Conservation (phyloP, 1,140 invertebrate genomes). For the Caenorhabditis brenneri region DNA sequence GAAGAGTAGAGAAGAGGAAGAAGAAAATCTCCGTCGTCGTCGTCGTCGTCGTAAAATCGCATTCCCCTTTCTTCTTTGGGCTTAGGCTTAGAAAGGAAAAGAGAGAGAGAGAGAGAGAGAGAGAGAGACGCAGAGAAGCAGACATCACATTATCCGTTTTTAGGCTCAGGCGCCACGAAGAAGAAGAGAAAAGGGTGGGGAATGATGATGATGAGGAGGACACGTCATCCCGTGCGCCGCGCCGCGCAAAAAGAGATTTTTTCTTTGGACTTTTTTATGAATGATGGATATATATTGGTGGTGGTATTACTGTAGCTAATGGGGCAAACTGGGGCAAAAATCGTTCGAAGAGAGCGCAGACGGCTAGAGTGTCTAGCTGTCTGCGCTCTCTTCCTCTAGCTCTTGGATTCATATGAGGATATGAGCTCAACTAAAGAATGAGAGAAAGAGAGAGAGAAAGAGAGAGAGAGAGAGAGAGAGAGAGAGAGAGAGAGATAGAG, state of each 20-base stretch:
- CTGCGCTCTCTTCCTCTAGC: no score
- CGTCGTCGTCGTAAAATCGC: conserved; percentile 1
- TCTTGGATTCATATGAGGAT: no score
- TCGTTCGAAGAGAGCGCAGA: no score
- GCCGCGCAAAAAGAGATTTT: not conserved
- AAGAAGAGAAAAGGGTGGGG: not conserved
- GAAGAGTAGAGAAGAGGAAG: conserved; percentile 9
- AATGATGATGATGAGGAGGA: not conserved
- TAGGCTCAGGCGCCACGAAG: not conserved
- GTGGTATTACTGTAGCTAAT: no score
- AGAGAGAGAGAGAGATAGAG: no score
- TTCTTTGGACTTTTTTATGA: no score
- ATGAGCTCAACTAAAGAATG: no score
- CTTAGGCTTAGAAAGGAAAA: not conserved
- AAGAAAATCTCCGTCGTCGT: conserved; percentile 1
- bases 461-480: no score
- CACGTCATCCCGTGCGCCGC: not conserved
- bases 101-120: not conserved
- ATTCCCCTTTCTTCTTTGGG: not conserved
- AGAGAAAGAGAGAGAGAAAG: no score
- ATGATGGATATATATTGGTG: no score
- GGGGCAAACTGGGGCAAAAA: no score
- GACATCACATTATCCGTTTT: conserved; percentile 32
- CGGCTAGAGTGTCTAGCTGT: no score
- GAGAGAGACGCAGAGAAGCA: not conserved